phyloP scores from a whole-genome alignment of 2,888 invertebrate genomes.

The Petrophora chlorosata region DNA sequence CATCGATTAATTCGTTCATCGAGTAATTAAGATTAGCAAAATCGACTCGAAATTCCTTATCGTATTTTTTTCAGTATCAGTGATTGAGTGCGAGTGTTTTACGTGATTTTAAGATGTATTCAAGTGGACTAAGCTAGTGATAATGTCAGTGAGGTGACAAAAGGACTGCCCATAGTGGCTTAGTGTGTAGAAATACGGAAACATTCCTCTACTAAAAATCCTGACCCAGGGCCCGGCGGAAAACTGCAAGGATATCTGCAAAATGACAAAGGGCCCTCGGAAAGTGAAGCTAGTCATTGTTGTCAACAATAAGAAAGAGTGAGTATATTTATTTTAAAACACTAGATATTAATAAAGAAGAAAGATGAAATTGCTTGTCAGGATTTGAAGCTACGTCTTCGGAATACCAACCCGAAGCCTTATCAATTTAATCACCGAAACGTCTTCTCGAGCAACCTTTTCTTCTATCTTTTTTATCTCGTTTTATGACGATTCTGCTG shows the following conservation, averaged over 20 bases:
- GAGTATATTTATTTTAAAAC: constrained; percentile 54
- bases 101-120: constrained; percentile 51
- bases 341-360: constrained; percentile 24
- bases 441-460: too few relatives aligned
- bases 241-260: constrained; percentile 75
- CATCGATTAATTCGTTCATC: constrained; percentile 56
- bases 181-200: constrained; percentile 59
- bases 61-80: constrained; percentile 21
- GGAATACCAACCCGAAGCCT: too few relatives aligned
- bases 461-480: too few relatives aligned
- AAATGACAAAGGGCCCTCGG: constrained; percentile 84
- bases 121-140: constrained; percentile 58
- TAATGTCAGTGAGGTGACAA: constrained; percentile 72
- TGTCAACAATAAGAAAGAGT: constrained; percentile 84
- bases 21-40: constrained; percentile 43
- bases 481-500: too few relatives aligned
- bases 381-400: too few relatives aligned
- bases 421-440: too few relatives aligned
- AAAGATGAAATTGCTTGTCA: too few relatives aligned
- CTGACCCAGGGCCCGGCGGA: constrained; percentile 78
- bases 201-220: constrained; percentile 81
- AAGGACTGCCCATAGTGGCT: constrained; percentile 62
- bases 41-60: constrained; percentile 46
- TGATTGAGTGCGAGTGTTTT: constrained; percentile 27
- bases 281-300: constrained; percentile 84